A percentile compares a stretch with the other conserved stretches of the same genome.
Evolutionary conservation across 2,113 vertebrate species (phyloP).

Genomic region (Pseudopodoces humilis): DNA sequence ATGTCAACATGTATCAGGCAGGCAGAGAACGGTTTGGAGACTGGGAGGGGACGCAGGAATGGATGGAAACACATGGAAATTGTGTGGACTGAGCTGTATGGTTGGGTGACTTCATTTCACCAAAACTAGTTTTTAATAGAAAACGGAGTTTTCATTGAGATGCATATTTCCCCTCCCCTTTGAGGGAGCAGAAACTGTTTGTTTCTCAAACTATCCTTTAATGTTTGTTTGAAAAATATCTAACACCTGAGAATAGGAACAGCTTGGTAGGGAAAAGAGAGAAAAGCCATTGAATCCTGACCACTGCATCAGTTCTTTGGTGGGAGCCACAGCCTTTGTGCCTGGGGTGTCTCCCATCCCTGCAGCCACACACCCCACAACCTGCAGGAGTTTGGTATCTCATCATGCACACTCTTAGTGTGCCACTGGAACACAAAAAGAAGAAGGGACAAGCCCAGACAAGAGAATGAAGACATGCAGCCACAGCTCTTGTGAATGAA

Average conservation of each 20-base stretch:
- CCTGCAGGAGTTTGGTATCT: neutral
- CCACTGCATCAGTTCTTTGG: neutral
- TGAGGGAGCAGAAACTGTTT: neutral
- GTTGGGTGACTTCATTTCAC: neutral
- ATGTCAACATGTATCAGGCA: constrained; percentile 49
- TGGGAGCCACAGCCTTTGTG: neutral
- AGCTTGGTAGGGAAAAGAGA: neutral
- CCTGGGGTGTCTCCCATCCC: neutral
- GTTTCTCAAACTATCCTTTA: neutral
- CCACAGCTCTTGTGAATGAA: neutral
- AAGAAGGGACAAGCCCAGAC: neutral
- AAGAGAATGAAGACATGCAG: neutral
- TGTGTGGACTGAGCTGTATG: neutral
- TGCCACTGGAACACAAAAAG: neutral
- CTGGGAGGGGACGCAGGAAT: neutral
- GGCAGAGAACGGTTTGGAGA: neutral
- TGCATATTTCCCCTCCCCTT: neutral
- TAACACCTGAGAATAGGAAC: neutral
- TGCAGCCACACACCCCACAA: rapidly evolving
- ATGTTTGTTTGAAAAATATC: neutral
- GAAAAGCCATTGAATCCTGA: neutral
- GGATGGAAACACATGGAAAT: neutral
- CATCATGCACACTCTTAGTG: no score
- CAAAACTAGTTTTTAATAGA: neutral
- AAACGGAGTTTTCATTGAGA: neutral